Conservation (phyloP, 2,888 invertebrate species). For the Plagiodera versicolora region DNA sequence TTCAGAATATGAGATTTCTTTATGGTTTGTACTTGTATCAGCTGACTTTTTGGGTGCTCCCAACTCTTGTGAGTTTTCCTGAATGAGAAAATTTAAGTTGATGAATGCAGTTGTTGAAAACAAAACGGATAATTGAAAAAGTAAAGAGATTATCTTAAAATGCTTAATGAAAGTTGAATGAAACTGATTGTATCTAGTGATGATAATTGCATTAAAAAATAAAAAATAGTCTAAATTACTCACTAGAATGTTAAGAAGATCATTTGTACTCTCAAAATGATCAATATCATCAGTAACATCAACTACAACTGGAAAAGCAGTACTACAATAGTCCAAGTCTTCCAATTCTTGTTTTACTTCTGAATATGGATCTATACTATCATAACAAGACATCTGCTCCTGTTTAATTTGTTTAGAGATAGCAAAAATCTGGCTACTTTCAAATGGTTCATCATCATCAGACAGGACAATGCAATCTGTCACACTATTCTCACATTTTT, state of each 20-base stretch:
- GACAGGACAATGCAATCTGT: slow-evolving; percentile 35
- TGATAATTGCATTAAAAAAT: too few species aligned
- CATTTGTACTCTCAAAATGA: slow-evolving; percentile 30
- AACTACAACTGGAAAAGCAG: slow-evolving; percentile 43
- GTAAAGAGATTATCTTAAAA: too few species aligned
- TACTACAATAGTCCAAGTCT: slow-evolving; percentile 37
- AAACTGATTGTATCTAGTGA: too few species aligned
- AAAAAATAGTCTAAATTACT: too few species aligned
- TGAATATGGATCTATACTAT: slow-evolving; percentile 26
- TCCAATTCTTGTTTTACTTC: slow-evolving; percentile 36
- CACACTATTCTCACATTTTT: slow-evolving; percentile 7
- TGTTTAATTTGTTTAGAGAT: slow-evolving; percentile 32
- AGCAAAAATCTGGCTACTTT: slow-evolving; percentile 55
- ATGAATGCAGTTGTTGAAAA: too few species aligned
- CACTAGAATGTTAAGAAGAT: slow-evolving; percentile 31
- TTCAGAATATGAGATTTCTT: too few species aligned
- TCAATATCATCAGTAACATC: slow-evolving; percentile 31
- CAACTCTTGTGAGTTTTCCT: too few species aligned
- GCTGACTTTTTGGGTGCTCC: too few species aligned
- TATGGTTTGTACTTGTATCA: too few species aligned
- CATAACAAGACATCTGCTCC: slow-evolving; percentile 19
- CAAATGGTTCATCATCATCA: slow-evolving; percentile 60
- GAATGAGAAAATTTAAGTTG: too few species aligned
- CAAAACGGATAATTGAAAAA: too few species aligned
- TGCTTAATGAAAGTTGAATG: too few species aligned